Conservation (phyloP, 2,888 invertebrate species). For the Pelosia muscerda region DNA sequence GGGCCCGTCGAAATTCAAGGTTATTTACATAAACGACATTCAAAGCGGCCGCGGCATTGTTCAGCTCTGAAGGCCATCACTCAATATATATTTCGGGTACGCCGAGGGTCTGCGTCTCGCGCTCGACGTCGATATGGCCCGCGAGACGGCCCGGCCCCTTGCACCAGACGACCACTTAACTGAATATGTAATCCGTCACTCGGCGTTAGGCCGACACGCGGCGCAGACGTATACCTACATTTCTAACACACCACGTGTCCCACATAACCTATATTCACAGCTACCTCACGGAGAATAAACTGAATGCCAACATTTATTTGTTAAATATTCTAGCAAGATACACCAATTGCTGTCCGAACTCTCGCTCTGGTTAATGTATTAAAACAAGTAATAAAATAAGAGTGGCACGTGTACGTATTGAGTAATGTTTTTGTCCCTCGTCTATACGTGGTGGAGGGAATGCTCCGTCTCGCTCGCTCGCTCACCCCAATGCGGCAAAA, state of each 20-base stretch:
- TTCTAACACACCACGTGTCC: slow-evolving; percentile 10
- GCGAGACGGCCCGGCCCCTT: slow-evolving; percentile 45
- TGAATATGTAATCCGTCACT: slow-evolving; percentile 61
- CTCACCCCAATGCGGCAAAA: slow-evolving; percentile 82
- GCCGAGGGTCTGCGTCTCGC: slow-evolving; percentile 50
- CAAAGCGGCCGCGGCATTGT: slow-evolving; percentile 61
- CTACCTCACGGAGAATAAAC: background rate
- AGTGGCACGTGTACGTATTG: slow-evolving; percentile 50
- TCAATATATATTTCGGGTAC: slow-evolving; percentile 53
- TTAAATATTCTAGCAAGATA: slow-evolving; percentile 11
- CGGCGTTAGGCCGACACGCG: slow-evolving; percentile 52
- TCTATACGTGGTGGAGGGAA: slow-evolving; percentile 48
- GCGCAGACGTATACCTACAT: slow-evolving; percentile 29
- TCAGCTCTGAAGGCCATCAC: slow-evolving; percentile 56
- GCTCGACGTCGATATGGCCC: slow-evolving; percentile 57
- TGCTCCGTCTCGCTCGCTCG: slow-evolving; percentile 62
- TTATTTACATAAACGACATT: slow-evolving; percentile 51
- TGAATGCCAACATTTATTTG: slow-evolving; percentile 7
- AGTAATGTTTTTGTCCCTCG: slow-evolving; percentile 45
- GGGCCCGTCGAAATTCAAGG: slow-evolving; percentile 51
- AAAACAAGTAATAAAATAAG: slow-evolving; percentile 24
- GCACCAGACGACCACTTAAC: slow-evolving; percentile 49
- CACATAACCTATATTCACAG: slow-evolving; percentile 17
- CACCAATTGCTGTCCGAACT: slow-evolving; percentile 11
- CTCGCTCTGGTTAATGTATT: slow-evolving; percentile 16